Base-by-base conservation (phyloP, 2,888 invertebrate species). In the Chymomyza fuscimana region DNA sequence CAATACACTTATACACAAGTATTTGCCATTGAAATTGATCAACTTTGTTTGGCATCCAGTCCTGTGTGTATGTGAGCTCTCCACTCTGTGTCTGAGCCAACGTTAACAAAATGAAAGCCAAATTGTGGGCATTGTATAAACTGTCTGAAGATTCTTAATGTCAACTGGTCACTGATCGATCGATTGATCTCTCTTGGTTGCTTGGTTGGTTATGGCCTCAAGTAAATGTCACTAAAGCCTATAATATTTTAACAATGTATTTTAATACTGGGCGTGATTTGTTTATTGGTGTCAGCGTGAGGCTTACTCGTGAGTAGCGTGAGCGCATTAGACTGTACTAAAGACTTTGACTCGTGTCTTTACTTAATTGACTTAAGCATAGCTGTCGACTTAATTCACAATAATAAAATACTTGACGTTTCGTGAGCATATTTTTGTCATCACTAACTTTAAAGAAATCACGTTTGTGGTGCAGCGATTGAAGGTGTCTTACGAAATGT, bases 31-130 rank as follows among this genome's bases (percentile, higher is more conserved):
- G 67, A 68, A 78, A 70, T 58, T 63, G 77, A 73, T 70, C 77
- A 77, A 80, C 77, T 80, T 73, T 80, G 70, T 67, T 70, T 61
- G 77, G 62, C 36, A 29, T 12, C 9, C 40, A 40, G 12, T 12
- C 12, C 2, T 2, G 36, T 12, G 12, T 12, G 40, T 46, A 3
- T 46, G 40, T 12, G 32, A 29, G 79, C 76, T 25, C 68, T 58
- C 67, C 75, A 75, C 76, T 51, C 40, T 46, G 12, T 12, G 40
- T 46, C 12, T 46, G 40, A 3, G 40, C 72, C 72, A 58, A 63
- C 58, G 51, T 46, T 50, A n/a, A 32, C 32, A 67, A 64, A 59
- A 56, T 51, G 71, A 68, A 68, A 56, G 61, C 74, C 19, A 4
- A 58, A 65, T 54, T 46, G 54, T 54, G 54, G 7, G 54, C 7